Evolutionary conservation across 2,113 vertebrate genomes (phyloP).

Genomic region (Peromyscus californicus): DNA sequence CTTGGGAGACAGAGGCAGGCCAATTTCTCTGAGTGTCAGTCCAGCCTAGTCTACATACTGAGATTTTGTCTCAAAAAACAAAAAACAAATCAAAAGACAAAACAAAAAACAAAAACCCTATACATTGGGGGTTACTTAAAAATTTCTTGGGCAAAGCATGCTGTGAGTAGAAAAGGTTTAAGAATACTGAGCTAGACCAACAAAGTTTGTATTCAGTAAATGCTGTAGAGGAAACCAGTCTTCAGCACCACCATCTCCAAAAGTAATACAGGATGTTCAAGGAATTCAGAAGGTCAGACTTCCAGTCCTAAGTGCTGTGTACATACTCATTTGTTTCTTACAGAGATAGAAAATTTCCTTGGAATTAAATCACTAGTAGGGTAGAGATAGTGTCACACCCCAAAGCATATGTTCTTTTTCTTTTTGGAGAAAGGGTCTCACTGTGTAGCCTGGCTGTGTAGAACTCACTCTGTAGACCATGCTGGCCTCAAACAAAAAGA

Average conservation of each 20-base stretch:
- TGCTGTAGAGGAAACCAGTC: constrained; percentile 24
- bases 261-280: neutral
- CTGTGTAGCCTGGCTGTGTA: neutral
- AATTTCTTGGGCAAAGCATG: neutral
- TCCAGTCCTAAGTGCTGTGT: neutral
- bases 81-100: neutral
- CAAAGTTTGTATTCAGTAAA: constrained; percentile 32
- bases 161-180: neutral
- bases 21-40: neutral
- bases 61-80: neutral
- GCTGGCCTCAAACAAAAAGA: neutral
- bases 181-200: constrained; percentile 22
- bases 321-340: neutral
- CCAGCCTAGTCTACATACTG: neutral
- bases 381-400: neutral
- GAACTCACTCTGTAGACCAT: neutral
- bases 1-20: neutral
- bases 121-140: neutral
- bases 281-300: neutral
- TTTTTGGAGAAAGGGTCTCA: neutral
- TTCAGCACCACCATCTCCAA: constrained; percentile 35
- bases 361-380: neutral
- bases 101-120: neutral
- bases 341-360: neutral
- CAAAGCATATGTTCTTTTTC: neutral